Evolutionary conservation across 1,140 invertebrate genomes (phyloP).

Genomic region (Orussus abietinus): DNA sequence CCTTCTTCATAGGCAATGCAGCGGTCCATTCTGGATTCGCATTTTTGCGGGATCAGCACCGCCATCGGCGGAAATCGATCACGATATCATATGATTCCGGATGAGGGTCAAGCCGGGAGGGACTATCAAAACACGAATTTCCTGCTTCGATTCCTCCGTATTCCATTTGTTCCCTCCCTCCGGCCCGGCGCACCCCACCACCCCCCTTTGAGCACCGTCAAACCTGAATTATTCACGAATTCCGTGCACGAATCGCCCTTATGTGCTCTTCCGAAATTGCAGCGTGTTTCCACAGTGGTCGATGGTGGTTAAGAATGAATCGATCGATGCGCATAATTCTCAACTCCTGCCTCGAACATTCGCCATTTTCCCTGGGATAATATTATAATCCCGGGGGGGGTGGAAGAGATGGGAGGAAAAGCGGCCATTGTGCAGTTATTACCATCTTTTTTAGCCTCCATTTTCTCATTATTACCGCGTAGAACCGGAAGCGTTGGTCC

Average conservation of each 20-base stretch:
- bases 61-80: background rate
- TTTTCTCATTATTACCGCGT: no score
- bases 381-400: background rate
- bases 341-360: slow-evolving; percentile 3
- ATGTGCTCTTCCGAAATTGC: no score
- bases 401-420: background rate
- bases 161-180: slow-evolving; percentile 18
- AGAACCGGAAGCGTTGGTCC: no score
- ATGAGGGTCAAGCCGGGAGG: background rate
- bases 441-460: no score
- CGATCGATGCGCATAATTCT: slow-evolving; percentile 1
- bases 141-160: slow-evolving; percentile 18
- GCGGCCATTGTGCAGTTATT: no score
- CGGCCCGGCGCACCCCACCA: no score
- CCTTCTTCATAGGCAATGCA: no score
- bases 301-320: background rate
- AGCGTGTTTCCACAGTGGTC: background rate
- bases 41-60: no score
- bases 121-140: slow-evolving; percentile 25
- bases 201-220: background rate
- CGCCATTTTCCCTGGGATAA: background rate
- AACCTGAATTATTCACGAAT: slow-evolving; percentile 21
- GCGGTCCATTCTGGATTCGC: no score
- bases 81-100: background rate
- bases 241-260: no score